Evolutionary conservation across 2,888 invertebrate genomes (phyloP).

Genomic region (Nomada goodeniana): DNA sequence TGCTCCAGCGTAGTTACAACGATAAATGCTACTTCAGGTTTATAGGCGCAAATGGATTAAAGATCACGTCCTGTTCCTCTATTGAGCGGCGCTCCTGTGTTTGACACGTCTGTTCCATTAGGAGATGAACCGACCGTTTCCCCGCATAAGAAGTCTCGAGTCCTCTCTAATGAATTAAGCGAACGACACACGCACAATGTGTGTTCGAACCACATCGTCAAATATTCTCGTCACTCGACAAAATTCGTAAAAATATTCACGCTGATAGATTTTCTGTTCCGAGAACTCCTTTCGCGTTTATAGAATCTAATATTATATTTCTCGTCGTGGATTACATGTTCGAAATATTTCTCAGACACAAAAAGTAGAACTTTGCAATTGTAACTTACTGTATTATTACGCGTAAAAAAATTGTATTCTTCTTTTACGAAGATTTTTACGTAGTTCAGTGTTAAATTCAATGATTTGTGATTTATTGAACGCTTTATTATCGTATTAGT

Average conservation of each 20-base stretch:
- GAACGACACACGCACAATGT: neutral
- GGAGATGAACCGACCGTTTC: slow-evolving; percentile 47
- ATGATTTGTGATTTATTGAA: too few species aligned
- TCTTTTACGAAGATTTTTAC: too few species aligned
- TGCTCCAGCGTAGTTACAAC: neutral
- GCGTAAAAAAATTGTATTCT: too few species aligned
- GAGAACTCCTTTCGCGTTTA: too few species aligned
- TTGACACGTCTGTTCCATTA: slow-evolving; percentile 58
- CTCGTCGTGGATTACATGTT: too few species aligned
- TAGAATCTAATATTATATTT: too few species aligned
- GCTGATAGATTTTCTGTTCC: too few species aligned
- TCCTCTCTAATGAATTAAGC: slow-evolving; percentile 13
- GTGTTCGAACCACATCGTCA: neutral
- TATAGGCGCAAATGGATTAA: slow-evolving; percentile 66
- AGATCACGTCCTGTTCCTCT: slow-evolving; percentile 64
- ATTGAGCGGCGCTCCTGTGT: slow-evolving; percentile 44
- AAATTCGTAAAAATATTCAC: too few species aligned
- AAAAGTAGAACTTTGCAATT: too few species aligned
- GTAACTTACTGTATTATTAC: too few species aligned
- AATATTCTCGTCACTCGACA: neutral
- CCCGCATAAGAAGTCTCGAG: slow-evolving; percentile 11
- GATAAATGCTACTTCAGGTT: slow-evolving; percentile 53
- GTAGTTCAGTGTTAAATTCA: too few species aligned
- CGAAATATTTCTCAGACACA: too few species aligned
- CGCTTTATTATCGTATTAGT: neutral